A percentile compares a stretch with the other conserved stretches of the same genome.
Evolutionary conservation across 2,113 vertebrate species (phyloP).

Genomic region (Rhizomys pruinosus): DNA sequence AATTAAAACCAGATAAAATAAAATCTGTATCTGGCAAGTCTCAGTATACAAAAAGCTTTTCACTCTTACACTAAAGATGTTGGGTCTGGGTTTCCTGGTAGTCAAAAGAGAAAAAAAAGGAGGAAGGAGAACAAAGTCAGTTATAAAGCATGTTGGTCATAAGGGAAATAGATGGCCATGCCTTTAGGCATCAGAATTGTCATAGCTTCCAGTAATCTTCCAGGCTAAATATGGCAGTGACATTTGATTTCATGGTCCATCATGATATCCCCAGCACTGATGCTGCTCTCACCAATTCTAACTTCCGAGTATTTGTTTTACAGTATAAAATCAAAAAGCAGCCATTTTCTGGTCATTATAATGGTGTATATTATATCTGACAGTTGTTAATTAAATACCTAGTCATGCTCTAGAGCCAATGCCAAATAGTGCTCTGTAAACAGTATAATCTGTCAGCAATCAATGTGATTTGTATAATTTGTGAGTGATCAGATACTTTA

Average conservation of each 20-base stretch:
- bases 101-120: conserved; percentile 37
- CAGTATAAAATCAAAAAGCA: conserved; percentile 42
- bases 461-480: conserved; percentile 83
- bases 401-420: conserved; percentile 69
- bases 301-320: conserved; percentile 30
- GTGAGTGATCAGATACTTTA: conserved; percentile 76
- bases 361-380: conserved; percentile 78
- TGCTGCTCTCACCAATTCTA: not conserved
- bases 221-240: not conserved
- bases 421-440: conserved; percentile 79
- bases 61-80: not conserved
- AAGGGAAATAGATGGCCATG: not conserved
- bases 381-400: conserved; percentile 80
- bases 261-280: not conserved
- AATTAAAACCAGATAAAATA: not conserved
- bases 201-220: not conserved
- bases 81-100: conserved; percentile 38
- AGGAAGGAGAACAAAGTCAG: not conserved
- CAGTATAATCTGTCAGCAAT: conserved; percentile 81
- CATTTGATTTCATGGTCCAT: not conserved
- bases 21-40: not conserved
- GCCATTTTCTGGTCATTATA: conserved; percentile 58
- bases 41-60: not conserved
- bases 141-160: not conserved
- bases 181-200: not conserved